Base-by-base conservation (phyloP, 2,888 invertebrate genomes). In the Odontothrips loti region DNA sequence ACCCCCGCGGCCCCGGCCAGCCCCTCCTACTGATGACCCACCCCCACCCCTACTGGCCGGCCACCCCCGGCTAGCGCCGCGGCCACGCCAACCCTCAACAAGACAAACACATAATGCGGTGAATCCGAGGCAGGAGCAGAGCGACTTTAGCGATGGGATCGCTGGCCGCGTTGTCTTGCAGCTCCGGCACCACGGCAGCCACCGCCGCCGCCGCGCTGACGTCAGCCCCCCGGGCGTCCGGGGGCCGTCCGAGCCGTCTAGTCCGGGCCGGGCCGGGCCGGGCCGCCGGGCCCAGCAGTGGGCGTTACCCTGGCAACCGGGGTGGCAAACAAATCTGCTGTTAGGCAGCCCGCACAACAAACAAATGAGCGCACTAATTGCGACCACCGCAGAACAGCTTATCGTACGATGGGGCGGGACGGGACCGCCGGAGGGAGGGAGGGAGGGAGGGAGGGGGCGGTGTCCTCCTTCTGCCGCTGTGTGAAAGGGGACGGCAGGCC, bases 331-430 rank as follows among this genome's bases (percentile, higher is more conserved):
- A 75, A 75, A 75, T 75, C 68, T 75, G 68, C 68, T 27, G 68
- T 23, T 27, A 75, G 68, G 68, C 68, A 75, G 68, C 68, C 68
- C 68, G 68, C 68, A 75, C 68, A 27, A 75, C 68, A 75, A 75
- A 75, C 68, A 75, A 75, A 75, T 75, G 68, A 75, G 68, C 68
- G 68, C 68, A 75, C 68, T 75, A 75, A 75, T 75, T 75, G 68
- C 68, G 27, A 23, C n/a, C 68, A 23, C 68, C n/a, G 23, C 68
- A 27, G 68, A 68, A 27, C 6, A n/a, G 68, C 68, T 75, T 75
- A 75, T 75, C 68, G 68, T 12, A 9, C 58, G 23, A 27, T 8
- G 68, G 68, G 68, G 68, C 68, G 68, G 68, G 58, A 10, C 23
- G 68, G 68, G 23, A 23, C 68, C n/a, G 23, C 51, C n/a, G n/a